phyloP scores from a whole-genome alignment of 2,797 vertebrate genomes.

The Gymnodraco acuticeps region DNA sequence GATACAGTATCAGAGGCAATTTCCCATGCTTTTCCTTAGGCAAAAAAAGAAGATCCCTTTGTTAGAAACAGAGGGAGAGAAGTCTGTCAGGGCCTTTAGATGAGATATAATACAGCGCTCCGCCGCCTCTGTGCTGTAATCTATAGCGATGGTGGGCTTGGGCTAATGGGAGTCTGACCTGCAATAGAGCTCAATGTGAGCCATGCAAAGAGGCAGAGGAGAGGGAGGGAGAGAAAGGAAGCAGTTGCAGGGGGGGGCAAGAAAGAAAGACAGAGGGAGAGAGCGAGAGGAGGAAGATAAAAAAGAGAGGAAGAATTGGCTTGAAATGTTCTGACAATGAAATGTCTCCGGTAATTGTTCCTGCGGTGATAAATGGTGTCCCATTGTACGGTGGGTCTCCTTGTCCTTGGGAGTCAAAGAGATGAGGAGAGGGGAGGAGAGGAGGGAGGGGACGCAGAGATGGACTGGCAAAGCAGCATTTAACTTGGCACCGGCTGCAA shows the following conservation, averaged over 20 bases:
- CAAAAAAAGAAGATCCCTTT: constrained; percentile 71
- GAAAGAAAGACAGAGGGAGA: constrained; percentile 45
- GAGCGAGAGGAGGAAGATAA: constrained; percentile 58
- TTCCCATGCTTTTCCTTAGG: constrained; percentile 72
- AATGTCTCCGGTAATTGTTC: constrained; percentile 85
- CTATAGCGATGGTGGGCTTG: constrained; percentile 64
- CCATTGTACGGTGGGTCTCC: constrained; percentile 77
- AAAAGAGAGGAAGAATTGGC: constrained; percentile 71
- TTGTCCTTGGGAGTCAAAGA: constrained; percentile 82
- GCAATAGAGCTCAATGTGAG: constrained; percentile 74
- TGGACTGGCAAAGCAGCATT: constrained; percentile 69
- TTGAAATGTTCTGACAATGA: constrained; percentile 84
- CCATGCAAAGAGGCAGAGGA: constrained; percentile 63
- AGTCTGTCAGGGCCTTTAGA: constrained; percentile 72
- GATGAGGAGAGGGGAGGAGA: constrained; percentile 62
- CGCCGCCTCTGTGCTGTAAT: constrained; percentile 70
- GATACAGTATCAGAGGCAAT: constrained; percentile 80
- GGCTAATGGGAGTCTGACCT: constrained; percentile 82
- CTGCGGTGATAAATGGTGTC: constrained; percentile 83
- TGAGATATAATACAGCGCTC: constrained; percentile 75
- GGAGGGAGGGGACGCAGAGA: constrained; percentile 40
- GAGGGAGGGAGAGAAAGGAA: constrained; percentile 24
- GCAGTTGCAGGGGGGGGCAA: constrained; percentile 33
- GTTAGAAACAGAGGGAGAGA: constrained; percentile 71
- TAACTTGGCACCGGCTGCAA: constrained; percentile 70